phyloP scores from a whole-genome alignment of 2,888 invertebrate genomes.

The Chrysolina haemoptera region DNA sequence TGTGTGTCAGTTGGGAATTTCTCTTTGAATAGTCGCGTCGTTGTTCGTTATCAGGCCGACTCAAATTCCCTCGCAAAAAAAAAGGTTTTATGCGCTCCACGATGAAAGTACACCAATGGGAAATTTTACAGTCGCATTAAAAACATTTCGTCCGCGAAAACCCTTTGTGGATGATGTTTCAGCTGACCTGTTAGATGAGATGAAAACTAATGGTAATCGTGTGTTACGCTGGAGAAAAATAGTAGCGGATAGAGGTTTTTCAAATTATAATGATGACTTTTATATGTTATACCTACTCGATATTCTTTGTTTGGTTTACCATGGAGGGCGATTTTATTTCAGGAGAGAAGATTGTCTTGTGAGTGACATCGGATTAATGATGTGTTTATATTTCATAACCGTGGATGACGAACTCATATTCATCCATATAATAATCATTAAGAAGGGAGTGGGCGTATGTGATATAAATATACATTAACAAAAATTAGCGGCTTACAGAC shows the following conservation, averaged over 20 bases:
- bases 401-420: too few species aligned
- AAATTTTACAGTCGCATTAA: slow-evolving; percentile 11
- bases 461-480: too few species aligned
- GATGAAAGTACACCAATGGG: slow-evolving; percentile 13
- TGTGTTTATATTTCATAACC: too few species aligned
- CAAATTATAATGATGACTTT: too few species aligned
- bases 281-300: too few species aligned
- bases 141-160: slow-evolving; percentile 1
- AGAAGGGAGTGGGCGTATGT: too few species aligned
- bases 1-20: slow-evolving; percentile 24
- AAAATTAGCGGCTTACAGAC: too few species aligned
- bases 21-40: slow-evolving; percentile 2
- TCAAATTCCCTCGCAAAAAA: not conserved
- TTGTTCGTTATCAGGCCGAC: slow-evolving; percentile 17
- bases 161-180: slow-evolving; percentile 5
- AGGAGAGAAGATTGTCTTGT: too few species aligned
- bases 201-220: slow-evolving; percentile 2
- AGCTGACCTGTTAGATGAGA: not conserved
- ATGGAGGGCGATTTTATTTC: too few species aligned
- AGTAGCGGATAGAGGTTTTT: not conserved
- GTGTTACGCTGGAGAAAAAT: not conserved
- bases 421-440: too few species aligned
- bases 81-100: not conserved
- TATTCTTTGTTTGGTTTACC: too few species aligned
- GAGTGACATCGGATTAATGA: too few species aligned